Conservation (phyloP, 2,888 invertebrate species). For the Agelastica alni region DNA sequence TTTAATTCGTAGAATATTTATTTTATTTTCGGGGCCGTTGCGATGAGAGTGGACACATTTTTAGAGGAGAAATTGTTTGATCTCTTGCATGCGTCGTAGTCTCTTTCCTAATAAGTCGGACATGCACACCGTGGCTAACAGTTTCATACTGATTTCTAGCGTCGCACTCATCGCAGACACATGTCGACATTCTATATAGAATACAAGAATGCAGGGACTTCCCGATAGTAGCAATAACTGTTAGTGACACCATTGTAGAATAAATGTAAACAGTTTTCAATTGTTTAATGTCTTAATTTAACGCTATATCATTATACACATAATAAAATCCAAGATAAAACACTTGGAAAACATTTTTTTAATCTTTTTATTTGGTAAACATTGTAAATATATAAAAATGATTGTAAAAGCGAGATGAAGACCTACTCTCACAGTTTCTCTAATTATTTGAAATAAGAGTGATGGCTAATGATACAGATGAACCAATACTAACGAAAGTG, state of each 20-base stretch:
- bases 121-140: too few relatives aligned
- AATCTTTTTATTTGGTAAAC: constrained; percentile 4
- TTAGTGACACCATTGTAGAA: neutral
- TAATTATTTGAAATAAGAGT: neutral
- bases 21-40: too few relatives aligned
- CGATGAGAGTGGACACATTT: too few relatives aligned
- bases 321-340: constrained; percentile 4
- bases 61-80: too few relatives aligned
- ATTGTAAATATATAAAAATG: constrained; percentile 4
- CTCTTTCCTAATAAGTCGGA: too few relatives aligned
- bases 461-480: constrained; percentile 7
- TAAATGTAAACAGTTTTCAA: neutral
- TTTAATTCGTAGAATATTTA: too few relatives aligned
- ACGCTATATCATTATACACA: neutral
- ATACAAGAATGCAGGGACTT: too few relatives aligned
- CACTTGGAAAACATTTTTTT: neutral
- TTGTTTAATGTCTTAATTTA: neutral
- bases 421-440: neutral
- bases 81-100: too few relatives aligned
- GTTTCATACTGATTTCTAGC: too few relatives aligned
- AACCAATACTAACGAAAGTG: constrained; percentile 9
- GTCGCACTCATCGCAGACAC: too few relatives aligned
- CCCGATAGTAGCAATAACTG: neutral
- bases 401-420: too few relatives aligned
- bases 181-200: too few relatives aligned